Conservation (phyloP, 2,797 vertebrate species). For the Chelon auratus region DNA sequence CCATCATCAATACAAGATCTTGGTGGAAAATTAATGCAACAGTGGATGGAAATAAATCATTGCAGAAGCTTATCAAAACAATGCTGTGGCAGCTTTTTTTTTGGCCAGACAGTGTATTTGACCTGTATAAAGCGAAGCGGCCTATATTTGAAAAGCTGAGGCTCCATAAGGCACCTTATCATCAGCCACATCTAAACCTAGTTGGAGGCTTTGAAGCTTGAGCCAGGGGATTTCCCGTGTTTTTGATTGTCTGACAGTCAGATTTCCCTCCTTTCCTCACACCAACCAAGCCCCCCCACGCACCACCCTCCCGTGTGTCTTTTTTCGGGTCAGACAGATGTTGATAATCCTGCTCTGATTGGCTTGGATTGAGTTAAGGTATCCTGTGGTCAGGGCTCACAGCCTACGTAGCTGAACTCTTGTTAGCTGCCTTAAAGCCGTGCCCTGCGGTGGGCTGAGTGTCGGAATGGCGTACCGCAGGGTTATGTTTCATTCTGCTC, state of each 20-base stretch:
- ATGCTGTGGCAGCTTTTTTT: too few relatives aligned
- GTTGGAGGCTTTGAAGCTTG: slow-evolving; percentile 72
- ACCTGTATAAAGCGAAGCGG: slow-evolving; percentile 27
- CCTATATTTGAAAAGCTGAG: slow-evolving; percentile 37
- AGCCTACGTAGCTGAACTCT: slow-evolving; percentile 57
- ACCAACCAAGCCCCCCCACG: slow-evolving; percentile 16
- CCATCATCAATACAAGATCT: too few relatives aligned
- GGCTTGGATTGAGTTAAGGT: slow-evolving; percentile 63
- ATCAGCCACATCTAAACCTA: slow-evolving; percentile 71
- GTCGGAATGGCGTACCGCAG: slow-evolving; percentile 55
- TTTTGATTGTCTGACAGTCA: slow-evolving; percentile 68
- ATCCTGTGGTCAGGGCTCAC: slow-evolving; percentile 57
- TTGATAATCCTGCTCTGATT: slow-evolving; percentile 74
- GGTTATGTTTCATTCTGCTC: slow-evolving; percentile 82
- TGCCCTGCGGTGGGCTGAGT: slow-evolving; percentile 62
- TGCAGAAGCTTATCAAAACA: too few relatives aligned
- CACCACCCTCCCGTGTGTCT: slow-evolving; percentile 33
- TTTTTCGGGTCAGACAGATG: slow-evolving; percentile 69
- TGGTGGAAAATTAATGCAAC: too few relatives aligned
- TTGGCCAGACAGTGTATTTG: slow-evolving; percentile 17
- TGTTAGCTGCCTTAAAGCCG: slow-evolving; percentile 61
- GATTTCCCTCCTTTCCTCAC: slow-evolving; percentile 49
- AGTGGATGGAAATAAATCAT: too few relatives aligned
- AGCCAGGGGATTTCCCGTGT: slow-evolving; percentile 77
- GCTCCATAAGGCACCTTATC: slow-evolving; percentile 43